Conservation (phyloP, 2,797 vertebrate genomes). For the Protonibea diacanthus region DNA sequence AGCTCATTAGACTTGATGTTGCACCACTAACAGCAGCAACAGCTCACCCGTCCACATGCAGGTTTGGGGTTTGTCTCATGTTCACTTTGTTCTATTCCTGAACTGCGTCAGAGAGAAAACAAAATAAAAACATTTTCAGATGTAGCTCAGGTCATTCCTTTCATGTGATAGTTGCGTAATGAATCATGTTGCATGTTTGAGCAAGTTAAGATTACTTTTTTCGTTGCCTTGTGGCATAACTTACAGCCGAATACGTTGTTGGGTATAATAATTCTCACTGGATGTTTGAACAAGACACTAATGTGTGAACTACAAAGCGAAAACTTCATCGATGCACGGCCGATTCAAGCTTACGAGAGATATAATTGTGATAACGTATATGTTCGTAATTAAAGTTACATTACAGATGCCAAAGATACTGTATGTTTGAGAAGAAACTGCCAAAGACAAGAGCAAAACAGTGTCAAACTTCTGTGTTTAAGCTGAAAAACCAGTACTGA, state of each 20-base stretch:
- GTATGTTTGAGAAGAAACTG: background rate
- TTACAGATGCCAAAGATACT: background rate
- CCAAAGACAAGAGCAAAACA: background rate
- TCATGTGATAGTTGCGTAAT: too few species aligned
- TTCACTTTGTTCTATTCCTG: background rate
- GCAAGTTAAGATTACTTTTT: background rate
- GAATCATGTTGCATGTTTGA: background rate
- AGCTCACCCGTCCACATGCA: conserved; percentile 33
- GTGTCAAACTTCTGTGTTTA: background rate
- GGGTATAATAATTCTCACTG: background rate
- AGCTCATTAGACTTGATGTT: conserved; percentile 54
- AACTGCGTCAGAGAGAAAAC: background rate
- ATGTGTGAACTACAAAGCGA: background rate
- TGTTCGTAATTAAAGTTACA: background rate
- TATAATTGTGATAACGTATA: background rate
- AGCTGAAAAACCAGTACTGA: background rate
- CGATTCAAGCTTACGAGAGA: background rate
- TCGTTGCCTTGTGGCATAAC: too few species aligned
- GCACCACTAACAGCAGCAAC: conserved; percentile 45
- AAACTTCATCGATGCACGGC: background rate
- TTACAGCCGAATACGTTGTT: too few species aligned
- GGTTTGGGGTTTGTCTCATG: conserved; percentile 10
- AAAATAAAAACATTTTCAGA: background rate
- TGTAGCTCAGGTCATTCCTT: background rate
- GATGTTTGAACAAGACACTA: background rate